phyloP scores from a whole-genome alignment of 2,113 vertebrate genomes.

The Thermophis baileyi region DNA sequence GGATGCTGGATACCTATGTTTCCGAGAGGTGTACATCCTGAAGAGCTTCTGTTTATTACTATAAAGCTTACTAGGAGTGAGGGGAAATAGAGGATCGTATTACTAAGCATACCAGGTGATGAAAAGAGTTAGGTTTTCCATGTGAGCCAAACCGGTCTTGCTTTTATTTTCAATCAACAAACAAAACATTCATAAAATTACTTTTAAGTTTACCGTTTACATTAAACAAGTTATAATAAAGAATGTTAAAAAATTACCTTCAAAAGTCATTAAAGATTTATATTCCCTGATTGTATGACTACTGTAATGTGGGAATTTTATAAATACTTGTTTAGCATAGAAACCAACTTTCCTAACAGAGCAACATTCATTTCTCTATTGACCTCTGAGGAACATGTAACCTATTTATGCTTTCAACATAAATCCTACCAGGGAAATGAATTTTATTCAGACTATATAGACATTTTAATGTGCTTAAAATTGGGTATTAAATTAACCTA shows the following conservation, averaged over 20 bases:
- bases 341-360: neutral
- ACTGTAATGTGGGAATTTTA: neutral
- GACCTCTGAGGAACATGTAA: neutral
- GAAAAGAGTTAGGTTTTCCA: constrained; percentile 59
- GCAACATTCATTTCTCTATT: constrained; percentile 15
- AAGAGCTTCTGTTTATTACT: constrained; percentile 92
- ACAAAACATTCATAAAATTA: constrained; percentile 3
- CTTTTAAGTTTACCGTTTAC: constrained; percentile 29
- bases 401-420: constrained; percentile 7
- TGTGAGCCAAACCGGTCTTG: constrained; percentile 29
- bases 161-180: constrained; percentile 15
- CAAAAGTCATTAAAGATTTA: constrained; percentile 30
- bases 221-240: constrained; percentile 35
- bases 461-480: neutral
- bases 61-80: constrained; percentile 88
- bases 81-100: constrained; percentile 82
- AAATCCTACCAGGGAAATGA: neutral
- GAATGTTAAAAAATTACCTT: constrained; percentile 3
- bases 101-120: constrained; percentile 71
- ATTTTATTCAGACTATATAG: constrained; percentile 13
- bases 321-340: neutral
- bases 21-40: constrained; percentile 84
- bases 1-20: constrained; percentile 92
- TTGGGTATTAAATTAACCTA: neutral
- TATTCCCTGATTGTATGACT: neutral